phyloP scores from a whole-genome alignment of 1,140 invertebrate species.

The Drosophila funebris region DNA sequence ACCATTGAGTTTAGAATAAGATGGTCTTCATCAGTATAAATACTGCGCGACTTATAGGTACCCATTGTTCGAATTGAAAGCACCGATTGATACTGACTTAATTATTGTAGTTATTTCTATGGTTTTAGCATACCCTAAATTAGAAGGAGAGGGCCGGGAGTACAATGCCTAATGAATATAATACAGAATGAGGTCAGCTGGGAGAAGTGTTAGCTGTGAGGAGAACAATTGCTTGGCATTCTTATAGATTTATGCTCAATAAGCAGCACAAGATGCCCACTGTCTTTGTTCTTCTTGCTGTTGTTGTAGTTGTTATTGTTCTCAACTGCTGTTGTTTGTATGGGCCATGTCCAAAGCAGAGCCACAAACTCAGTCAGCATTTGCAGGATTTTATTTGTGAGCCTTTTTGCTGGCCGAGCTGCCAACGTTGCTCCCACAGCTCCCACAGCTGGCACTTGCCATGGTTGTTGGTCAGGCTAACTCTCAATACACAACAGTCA shows the following conservation, averaged over 20 bases:
- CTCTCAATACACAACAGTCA: constrained; percentile 45
- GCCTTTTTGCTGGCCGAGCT: constrained; percentile 36
- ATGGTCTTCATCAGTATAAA: too few relatives aligned
- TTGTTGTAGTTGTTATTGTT: constrained; percentile 20
- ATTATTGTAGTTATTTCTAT: constrained; percentile 4
- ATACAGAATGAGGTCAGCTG: constrained; percentile 45
- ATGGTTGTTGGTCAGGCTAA: background rate
- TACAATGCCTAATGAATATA: constrained; percentile 30
- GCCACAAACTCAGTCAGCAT: constrained; percentile 46
- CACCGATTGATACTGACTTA: background rate
- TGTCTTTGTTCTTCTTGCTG: background rate
- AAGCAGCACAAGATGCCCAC: constrained; percentile 39
- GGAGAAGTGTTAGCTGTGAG: constrained; percentile 19
- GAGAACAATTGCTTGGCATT: constrained; percentile 57
- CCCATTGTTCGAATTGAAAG: background rate
- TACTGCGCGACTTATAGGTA: background rate
- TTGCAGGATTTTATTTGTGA: constrained; percentile 46
- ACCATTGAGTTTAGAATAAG: too few relatives aligned
- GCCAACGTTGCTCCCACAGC: background rate
- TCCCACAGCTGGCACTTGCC: background rate
- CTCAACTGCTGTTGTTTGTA: constrained; percentile 33
- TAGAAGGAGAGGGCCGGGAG: background rate
- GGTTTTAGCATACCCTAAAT: background rate
- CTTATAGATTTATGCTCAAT: constrained; percentile 62
- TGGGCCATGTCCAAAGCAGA: constrained; percentile 30